Base-by-base conservation (phyloP, 2,113 vertebrate genomes). In the Lathamus discolor region DNA sequence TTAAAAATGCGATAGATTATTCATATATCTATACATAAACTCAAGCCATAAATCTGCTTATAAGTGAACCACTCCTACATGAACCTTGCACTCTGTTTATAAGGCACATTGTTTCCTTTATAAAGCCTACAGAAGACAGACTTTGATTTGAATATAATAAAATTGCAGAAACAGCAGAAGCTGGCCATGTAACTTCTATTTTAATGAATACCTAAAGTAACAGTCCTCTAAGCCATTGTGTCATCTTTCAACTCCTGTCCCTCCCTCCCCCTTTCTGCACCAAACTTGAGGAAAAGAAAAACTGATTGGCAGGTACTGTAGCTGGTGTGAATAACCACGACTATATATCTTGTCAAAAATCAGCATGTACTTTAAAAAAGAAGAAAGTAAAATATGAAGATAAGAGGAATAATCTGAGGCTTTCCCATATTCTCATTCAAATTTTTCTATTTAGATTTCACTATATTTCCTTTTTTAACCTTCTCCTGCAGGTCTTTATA, bases 401-500 rank as follows among this genome's bases (percentile, higher is more conserved):
- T 97, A 94, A 95, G 96, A 97, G 92, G 97, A 96, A 96, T 87
- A 90, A 97, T 97, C 96, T 81, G 90, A 83, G 39, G 83, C 85
- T 95, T 82, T 83, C 95, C 96, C 80, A 85, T 90, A 96, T 95
- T 96, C 97, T 94, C 97, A 97, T 96, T 97, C 96, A 96, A 96
- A 97, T 97, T 96, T 96, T 96, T 90, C 96, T 93, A 97, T 97
- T 98, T 97, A 97, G 97, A 97, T 97, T 97, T 97, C 88, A 97
- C 95, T 97, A 29, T 92, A 92, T 98, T 97, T 98, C 97, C 94
- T 98, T 97, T 97, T 97, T 95, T 97, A 97, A 97, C 95, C 95
- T 97, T 98, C 92, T 97, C 93, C 96, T 95, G 95, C 93, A 96
- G 97, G 96, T 97, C 96, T 97, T 96, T 97, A 95, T 96, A 97